A percentile compares a stretch with the other conserved stretches of the same genome.
These are phyloP conservation scores for Microplitis deprimator DNA, from an alignment of 2,888 invertebrate species.

Conservation along the genomic window DNA sequence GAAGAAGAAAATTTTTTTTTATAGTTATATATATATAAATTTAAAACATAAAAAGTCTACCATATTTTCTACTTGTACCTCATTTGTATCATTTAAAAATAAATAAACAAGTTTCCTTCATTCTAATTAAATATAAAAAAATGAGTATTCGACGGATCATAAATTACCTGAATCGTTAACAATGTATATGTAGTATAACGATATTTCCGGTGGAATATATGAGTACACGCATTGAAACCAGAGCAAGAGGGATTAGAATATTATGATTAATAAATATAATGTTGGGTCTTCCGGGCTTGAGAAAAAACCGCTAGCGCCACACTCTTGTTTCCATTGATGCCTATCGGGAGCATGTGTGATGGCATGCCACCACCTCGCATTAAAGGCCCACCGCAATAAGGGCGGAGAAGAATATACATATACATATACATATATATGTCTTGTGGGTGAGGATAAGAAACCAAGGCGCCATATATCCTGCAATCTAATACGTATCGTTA, in stretches of 20 bases:
- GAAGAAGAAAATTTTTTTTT: too few species aligned
- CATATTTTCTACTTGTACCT: too few species aligned
- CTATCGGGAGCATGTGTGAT: constrained; percentile 14
- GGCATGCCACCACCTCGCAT: background rate
- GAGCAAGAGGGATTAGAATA: background rate
- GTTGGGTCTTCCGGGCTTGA: background rate
- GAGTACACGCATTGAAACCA: background rate
- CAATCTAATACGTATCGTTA: constrained; percentile 54
- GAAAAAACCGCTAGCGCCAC: constrained; percentile 15
- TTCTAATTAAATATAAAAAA: background rate
- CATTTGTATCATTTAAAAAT: background rate
- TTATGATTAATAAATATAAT: constrained; percentile 7
- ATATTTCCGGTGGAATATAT: background rate
- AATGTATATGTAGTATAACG: background rate
- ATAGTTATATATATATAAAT: too few species aligned
- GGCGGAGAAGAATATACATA: background rate
- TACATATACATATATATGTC: background rate
- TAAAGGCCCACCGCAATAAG: constrained; percentile 2
- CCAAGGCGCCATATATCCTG: constrained; percentile 54
- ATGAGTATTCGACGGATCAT: background rate
- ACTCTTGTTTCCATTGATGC: constrained; percentile 11
- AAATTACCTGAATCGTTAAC: constrained; percentile 21
- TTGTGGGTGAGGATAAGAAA: constrained; percentile 1
- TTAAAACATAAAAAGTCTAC: too few species aligned
- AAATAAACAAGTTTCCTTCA: background rate